Conservation (phyloP, 2,888 invertebrate species). For the Tachina fera region DNA sequence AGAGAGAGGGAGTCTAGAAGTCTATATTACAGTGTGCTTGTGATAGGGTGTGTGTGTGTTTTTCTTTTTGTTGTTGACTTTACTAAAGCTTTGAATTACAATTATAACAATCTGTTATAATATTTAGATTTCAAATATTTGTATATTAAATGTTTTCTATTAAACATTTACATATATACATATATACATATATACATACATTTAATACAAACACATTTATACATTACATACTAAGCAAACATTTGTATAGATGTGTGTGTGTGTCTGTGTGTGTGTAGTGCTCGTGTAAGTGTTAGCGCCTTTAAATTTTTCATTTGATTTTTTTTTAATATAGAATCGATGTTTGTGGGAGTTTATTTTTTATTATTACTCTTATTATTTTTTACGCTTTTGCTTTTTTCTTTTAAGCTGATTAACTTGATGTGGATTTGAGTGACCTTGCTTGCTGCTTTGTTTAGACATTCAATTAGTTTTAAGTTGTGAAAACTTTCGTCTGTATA, state of each 20-base stretch:
- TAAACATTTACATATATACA: conserved; percentile 18
- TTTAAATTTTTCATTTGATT: neutral
- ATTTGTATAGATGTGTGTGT: neutral
- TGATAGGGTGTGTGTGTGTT: neutral
- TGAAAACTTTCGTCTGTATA: neutral
- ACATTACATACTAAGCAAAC: neutral
- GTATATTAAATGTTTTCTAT: conserved; percentile 55
- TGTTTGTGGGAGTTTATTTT: neutral
- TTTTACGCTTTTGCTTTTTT: neutral
- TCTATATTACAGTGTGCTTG: conserved; percentile 2
- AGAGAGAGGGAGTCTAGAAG: neutral
- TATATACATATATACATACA: neutral
- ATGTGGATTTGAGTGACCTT: conserved; percentile 46
- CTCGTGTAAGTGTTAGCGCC: neutral
- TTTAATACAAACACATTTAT: neutral
- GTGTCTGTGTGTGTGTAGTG: neutral
- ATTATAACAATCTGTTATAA: conserved; percentile 64
- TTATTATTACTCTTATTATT: neutral
- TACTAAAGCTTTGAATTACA: conserved; percentile 53
- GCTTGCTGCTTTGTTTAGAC: conserved; percentile 52
- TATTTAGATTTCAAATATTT: conserved; percentile 61
- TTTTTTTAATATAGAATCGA: neutral
- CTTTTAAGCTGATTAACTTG: conserved; percentile 55
- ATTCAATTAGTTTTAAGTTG: conserved; percentile 53
- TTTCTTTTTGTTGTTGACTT: conserved; percentile 40